Evolutionary conservation across 2,797 vertebrate species (phyloP), one percentile per base, ranked within the genome.

Genomic region (Chelon auratus): DNA sequence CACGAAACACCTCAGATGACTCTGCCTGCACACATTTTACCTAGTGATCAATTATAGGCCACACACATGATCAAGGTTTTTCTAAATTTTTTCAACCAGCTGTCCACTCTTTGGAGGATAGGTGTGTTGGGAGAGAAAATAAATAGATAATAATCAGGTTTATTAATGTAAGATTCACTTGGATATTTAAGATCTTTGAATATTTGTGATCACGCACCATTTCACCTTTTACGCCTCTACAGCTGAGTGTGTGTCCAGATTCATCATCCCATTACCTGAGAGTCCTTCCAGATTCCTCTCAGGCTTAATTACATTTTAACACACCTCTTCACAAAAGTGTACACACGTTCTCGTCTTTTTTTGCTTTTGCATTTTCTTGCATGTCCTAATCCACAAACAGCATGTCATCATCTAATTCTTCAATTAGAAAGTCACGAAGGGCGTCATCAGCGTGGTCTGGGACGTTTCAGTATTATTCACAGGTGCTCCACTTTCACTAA

Each of bases 381-480:
- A 33, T 33, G 30, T 17, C 17, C 24, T 33, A 9, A 37, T 60
- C 68, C n/a, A 64, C 13, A 60, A 64, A 59, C 42, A 58, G 3
- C 50, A n/a, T 9, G 10, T 65, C 14, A 39, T 56, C 14, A 36
- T 59, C 0, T 15, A 47, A 0, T 13, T 30, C 15, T 45, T 52
- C 24, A 40, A 5, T 39, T 1, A 40, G 33, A 61, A 68, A 57
- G 5, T 15, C 15, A 40, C 7, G 9, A 45, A 59, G 9, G 22
- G 42, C 42, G 58, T 39, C 37, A 17, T 18, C 15, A 11, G 42
- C 17, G 15, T 37, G 5, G 37, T 79, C 24, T 75, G 53, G 59
- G 76, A 74, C 22, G 11, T 70, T 17, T 70, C 5, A 57, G 10
- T 64, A 5, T 65, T 48, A 56, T 53, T 68, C 43, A 74, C 26